A percentile compares a stretch with the other conserved stretches of the same genome.
phyloP scores from a whole-genome alignment of 2,113 vertebrate species.

The Capreolus pygargus region DNA sequence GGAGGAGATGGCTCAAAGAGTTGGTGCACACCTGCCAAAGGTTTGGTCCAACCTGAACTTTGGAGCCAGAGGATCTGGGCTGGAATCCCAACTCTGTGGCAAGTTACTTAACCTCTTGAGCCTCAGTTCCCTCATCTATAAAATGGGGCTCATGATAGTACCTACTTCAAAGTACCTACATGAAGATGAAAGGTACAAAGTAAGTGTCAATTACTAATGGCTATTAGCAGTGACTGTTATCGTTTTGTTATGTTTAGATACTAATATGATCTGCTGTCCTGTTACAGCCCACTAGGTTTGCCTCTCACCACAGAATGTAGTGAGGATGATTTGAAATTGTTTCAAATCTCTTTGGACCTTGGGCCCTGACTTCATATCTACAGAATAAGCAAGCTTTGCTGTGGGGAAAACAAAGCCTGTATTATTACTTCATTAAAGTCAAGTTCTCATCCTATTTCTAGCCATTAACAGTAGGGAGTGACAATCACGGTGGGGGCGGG shows the following conservation, averaged over 20 bases:
- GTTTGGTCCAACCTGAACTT: neutral
- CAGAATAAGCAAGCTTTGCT: conserved; percentile 11
- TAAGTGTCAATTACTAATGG: neutral
- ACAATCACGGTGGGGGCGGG: neutral
- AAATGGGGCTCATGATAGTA: neutral
- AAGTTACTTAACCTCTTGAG: neutral
- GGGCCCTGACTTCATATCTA: conserved; percentile 1
- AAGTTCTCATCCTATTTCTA: neutral
- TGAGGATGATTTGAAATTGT: neutral
- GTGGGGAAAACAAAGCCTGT: neutral
- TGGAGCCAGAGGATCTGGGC: neutral
- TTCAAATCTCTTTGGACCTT: neutral
- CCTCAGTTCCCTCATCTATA: conserved; percentile 23
- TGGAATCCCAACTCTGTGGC: neutral
- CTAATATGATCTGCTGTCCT: neutral
- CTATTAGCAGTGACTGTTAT: neutral
- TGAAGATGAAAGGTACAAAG: neutral
- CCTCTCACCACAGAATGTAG: conserved; percentile 33
- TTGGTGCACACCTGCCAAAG: neutral
- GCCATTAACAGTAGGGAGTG: neutral
- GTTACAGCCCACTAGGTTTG: neutral
- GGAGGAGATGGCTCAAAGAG: neutral
- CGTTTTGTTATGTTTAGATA: neutral
- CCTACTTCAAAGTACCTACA: neutral
- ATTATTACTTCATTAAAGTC: conserved; percentile 21